These are phyloP conservation scores for Physocephala rufipes DNA, from an alignment of 2,888 invertebrate species.

Conservation along the genomic window DNA sequence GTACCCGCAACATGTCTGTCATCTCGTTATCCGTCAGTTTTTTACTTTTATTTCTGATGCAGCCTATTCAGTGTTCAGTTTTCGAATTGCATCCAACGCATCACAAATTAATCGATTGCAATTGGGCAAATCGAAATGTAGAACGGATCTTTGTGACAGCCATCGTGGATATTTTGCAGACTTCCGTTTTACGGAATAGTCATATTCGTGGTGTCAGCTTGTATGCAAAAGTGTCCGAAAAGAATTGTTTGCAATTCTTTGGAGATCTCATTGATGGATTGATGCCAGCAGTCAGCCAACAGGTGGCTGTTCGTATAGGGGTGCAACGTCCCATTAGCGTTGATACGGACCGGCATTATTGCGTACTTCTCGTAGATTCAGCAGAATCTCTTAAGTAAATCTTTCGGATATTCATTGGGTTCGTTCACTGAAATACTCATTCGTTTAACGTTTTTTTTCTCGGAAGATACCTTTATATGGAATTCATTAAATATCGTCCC, in stretches of 20 bases:
- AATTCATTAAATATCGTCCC: conserved; percentile 41
- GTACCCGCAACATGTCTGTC: too few relatives aligned
- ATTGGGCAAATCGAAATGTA: too few relatives aligned
- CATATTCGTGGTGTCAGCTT: conserved; percentile 41
- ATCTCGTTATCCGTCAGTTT: too few relatives aligned
- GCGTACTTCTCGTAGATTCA: conserved; percentile 49
- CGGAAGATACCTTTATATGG: conserved; percentile 41
- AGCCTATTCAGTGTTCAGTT: too few relatives aligned
- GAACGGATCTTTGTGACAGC: conserved; percentile 37
- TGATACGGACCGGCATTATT: conserved; percentile 46
- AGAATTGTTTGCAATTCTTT: conserved; percentile 40
- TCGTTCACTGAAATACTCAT: background rate
- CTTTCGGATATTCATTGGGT: too few relatives aligned
- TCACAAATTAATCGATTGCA: too few relatives aligned
- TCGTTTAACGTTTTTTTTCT: background rate
- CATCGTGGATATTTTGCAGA: conserved; percentile 41
- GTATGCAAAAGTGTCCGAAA: conserved; percentile 31
- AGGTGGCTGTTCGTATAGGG: conserved; percentile 43
- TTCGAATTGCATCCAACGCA: too few relatives aligned
- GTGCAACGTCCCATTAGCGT: conserved; percentile 37
- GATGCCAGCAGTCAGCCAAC: conserved; percentile 22
- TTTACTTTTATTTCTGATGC: too few relatives aligned
- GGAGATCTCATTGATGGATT: conserved; percentile 43
- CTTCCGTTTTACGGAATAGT: conserved; percentile 32
- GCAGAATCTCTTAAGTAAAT: conserved; percentile 37